Evolutionary conservation across 2,797 vertebrate genomes (phyloP), one percentile per base, ranked within the genome.

Genomic region (Anniella stebbinsi): DNA sequence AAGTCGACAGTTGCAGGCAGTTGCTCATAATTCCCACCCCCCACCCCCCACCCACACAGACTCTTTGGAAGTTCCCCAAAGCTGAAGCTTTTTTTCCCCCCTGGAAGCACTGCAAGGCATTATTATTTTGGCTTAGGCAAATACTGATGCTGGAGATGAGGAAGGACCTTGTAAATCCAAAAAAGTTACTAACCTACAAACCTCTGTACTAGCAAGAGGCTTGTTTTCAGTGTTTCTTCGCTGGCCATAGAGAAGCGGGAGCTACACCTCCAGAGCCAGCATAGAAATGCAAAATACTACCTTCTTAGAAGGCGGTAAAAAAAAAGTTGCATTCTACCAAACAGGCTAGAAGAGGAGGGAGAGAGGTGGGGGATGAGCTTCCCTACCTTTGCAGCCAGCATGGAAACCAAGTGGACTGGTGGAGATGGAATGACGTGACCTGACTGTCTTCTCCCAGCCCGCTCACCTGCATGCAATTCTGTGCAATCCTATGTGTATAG

Each of bases 171-270:
- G 36, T 38, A 73, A 73, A 73, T 23, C 21, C 73, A 21, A 5
- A 41, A 45, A 41, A 25, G 41, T 76, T 23, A 23, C 8, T 23
- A 77, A 2, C 41, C 41, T 48, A 23, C 18, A 77, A 12, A 21
- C 63, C 2, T 25, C 23, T 11, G 13, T 57, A 57, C 54, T 57
- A 66, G 18, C 63, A 66, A 25, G 63, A 25, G 23, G 63, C 63
- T 66, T 1, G 21, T 57, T 23, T 63, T 21, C 21, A 23, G 23
- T 63, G 60, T 15, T 33, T 12, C 54, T 25, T 25, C 63, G 57
- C n/a, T 63, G n/a, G 36, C 36, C 57, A 13, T 13, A 17, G 1
- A 30, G 8, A 8, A 38, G 2, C 0, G 17, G 17, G 17, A 69
- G 41, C 25, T 11, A 30, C 11, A n/a, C 17, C 67, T 36, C 45